Percentiles rank a stretch among this genome's conserved stretches.
Evolutionary conservation across 2,888 invertebrate genomes (phyloP).

Genomic region (Phengaris arion): DNA sequence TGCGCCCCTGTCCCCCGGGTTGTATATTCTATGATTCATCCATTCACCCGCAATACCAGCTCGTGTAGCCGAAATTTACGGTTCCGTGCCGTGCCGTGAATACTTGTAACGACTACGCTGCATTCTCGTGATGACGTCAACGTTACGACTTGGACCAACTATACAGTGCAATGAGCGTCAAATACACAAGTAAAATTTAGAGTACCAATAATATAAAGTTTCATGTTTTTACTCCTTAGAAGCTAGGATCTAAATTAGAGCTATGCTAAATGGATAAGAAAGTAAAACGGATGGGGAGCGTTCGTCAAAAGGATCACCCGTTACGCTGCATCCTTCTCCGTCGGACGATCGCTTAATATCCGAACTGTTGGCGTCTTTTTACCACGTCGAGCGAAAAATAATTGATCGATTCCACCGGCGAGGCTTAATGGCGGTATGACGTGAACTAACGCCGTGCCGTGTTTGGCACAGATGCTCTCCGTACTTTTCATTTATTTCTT

Average conservation of each 20-base stretch:
- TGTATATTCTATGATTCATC: constrained; percentile 20
- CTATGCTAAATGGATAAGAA: constrained; percentile 54
- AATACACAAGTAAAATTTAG: too few relatives aligned
- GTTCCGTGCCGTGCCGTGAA: neutral
- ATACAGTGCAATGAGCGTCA: too few relatives aligned
- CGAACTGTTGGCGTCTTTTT: constrained; percentile 67
- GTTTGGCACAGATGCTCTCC: constrained; percentile 30
- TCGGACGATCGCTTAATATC: constrained; percentile 68
- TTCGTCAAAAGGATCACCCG: constrained; percentile 62
- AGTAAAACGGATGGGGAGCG: constrained; percentile 50
- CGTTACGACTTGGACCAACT: neutral
- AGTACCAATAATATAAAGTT: too few relatives aligned
- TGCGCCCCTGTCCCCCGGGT: neutral
- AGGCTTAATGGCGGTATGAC: constrained; percentile 62
- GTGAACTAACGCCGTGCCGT: constrained; percentile 50
- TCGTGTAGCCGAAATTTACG: neutral
- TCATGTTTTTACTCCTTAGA: too few relatives aligned
- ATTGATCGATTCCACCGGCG: constrained; percentile 69
- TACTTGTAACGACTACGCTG: neutral
- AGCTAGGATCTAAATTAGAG: neutral
- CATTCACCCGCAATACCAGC: constrained; percentile 10
- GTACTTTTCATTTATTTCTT: constrained; percentile 31
- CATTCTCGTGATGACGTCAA: constrained; percentile 4
- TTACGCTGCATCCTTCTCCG: constrained; percentile 46
- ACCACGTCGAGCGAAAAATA: constrained; percentile 68